Evolutionary conservation across 2,888 invertebrate species (phyloP).

Genomic region (Escarpia spicata): DNA sequence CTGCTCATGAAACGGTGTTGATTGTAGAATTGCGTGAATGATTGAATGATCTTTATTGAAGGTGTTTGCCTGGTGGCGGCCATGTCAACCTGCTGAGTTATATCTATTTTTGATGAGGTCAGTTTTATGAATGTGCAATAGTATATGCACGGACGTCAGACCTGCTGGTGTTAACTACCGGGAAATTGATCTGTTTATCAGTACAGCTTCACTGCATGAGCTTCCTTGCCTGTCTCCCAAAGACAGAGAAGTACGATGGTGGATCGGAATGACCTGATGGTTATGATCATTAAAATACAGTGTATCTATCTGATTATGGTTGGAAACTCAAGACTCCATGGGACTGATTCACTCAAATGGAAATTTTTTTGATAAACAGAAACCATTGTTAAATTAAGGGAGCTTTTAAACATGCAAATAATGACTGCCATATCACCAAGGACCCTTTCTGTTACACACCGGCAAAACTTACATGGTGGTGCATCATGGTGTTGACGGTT

Average conservation of each 20-base stretch:
- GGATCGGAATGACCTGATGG: not conserved
- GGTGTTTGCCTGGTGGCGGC: not conserved
- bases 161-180: not conserved
- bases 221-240: not conserved
- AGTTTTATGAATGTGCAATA: not conserved
- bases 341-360: too few species aligned
- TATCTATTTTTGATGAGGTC: constrained; percentile 10
- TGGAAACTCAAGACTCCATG: not conserved
- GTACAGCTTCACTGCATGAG: not conserved
- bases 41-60: not conserved
- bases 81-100: not conserved
- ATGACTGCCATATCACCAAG: too few species aligned
- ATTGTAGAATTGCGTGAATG: not conserved
- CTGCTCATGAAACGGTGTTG: not conserved
- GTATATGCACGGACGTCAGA: not conserved
- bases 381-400: too few species aligned
- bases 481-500: too few species aligned
- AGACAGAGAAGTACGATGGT: too few species aligned
- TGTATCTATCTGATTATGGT: not conserved
- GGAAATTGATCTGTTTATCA: not conserved
- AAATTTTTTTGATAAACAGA: too few species aligned
- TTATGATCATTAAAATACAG: not conserved
- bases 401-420: too few species aligned
- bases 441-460: too few species aligned
- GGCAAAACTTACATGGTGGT: too few species aligned